These are phyloP conservation scores for Eretmochelys imbricata DNA, from an alignment of 2,113 vertebrate species.

Conservation along the genomic window DNA sequence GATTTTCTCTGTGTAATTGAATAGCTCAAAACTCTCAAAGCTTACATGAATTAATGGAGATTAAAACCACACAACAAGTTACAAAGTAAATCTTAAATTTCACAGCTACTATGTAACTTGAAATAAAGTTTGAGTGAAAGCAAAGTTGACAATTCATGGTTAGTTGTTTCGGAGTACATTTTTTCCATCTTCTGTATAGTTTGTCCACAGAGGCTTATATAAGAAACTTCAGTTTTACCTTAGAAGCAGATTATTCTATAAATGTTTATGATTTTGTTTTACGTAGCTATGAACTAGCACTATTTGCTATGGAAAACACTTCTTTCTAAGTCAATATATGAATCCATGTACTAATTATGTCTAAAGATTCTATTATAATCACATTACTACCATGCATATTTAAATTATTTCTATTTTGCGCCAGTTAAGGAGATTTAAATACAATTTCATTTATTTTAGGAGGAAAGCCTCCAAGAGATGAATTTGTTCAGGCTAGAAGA, in stretches of 20 bases:
- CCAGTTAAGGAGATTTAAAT: neutral
- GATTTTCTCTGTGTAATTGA: slow-evolving; percentile 73
- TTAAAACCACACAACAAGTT: slow-evolving; percentile 58
- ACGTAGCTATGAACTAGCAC: neutral
- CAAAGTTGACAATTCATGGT: neutral
- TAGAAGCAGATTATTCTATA: neutral
- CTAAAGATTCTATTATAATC: neutral
- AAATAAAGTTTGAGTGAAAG: slow-evolving; percentile 34
- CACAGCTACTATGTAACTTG: neutral
- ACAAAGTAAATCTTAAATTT: slow-evolving; percentile 49
- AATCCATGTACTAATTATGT: neutral
- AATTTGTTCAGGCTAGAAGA: neutral
- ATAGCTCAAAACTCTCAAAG: slow-evolving; percentile 67
- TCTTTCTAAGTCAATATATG: neutral
- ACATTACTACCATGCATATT: neutral
- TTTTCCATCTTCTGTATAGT: neutral
- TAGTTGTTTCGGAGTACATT: neutral
- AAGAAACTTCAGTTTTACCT: neutral
- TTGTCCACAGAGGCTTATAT: neutral
- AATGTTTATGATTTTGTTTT: neutral
- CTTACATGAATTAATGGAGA: slow-evolving; percentile 61
- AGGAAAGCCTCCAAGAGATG: neutral
- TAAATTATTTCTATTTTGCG: neutral
- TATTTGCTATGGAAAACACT: neutral
- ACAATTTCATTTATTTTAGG: neutral